Evolutionary conservation across 2,113 vertebrate species (phyloP).

Genomic region (Sprattus sprattus): DNA sequence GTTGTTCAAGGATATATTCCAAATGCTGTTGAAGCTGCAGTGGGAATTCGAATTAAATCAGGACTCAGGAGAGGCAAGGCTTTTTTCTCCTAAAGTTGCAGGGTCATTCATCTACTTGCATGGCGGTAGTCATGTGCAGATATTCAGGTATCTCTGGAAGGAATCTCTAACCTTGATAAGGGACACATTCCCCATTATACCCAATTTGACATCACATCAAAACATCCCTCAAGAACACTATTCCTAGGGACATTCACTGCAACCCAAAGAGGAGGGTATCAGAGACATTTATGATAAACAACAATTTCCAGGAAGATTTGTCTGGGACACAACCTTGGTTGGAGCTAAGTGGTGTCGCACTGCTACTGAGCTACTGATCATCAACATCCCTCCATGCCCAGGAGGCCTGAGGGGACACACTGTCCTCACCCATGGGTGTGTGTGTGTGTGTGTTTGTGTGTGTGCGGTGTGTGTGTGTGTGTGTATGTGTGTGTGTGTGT

Average conservation of each 20-base stretch:
- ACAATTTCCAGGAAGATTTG: conserved; percentile 13
- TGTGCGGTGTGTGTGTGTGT: too few relatives aligned
- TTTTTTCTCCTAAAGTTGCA: background rate
- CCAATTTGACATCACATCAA: background rate
- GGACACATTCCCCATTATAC: background rate
- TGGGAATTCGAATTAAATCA: background rate
- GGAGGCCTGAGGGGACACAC: background rate
- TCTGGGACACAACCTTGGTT: conserved; percentile 1
- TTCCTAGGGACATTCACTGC: background rate
- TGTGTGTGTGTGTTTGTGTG: too few relatives aligned
- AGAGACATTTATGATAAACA: conserved; percentile 4
- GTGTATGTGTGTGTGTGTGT: too few relatives aligned
- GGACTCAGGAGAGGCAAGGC: background rate
- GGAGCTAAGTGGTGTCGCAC: background rate
- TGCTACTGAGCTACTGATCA: background rate
- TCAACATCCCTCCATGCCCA: background rate
- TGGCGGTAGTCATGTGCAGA: background rate
- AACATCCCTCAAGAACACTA: background rate
- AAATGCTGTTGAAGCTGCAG: background rate
- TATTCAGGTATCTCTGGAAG: background rate
- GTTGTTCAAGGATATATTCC: too few relatives aligned
- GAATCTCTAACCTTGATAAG: conserved; percentile 2
- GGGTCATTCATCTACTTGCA: background rate
- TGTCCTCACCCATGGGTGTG: background rate
- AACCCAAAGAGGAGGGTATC: background rate